Percentiles rank a stretch among this genome's conserved stretches.
phyloP scores from a whole-genome alignment of 30 jellyfish, hydroid and myxozoan species.

The Hydractinia symbiolongicarpus region DNA sequence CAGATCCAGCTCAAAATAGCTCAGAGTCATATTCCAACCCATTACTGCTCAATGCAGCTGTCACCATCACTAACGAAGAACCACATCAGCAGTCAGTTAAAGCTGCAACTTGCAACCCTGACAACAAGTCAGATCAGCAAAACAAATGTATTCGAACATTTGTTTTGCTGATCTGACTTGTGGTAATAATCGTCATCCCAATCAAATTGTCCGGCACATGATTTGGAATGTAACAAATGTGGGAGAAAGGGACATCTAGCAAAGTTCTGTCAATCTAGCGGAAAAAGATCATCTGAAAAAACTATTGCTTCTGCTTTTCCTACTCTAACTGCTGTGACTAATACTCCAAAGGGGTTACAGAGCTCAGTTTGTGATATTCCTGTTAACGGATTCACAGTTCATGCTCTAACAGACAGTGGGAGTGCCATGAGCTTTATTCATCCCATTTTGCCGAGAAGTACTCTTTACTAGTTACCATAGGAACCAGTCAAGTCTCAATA shows the following conservation, averaged over 20 bases:
- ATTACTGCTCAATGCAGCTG: background rate
- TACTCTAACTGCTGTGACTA: background rate
- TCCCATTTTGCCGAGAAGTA: background rate
- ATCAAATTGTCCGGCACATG: constrained; percentile 20
- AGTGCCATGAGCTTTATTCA: background rate
- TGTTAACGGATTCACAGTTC: background rate
- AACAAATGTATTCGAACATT: no score
- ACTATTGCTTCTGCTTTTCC: no score
- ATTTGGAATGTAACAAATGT: constrained; percentile 34
- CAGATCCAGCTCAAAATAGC: constrained; percentile 46
- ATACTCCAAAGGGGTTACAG: background rate
- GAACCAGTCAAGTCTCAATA: background rate
- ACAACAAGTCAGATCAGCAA: background rate
- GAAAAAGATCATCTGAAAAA: no score
- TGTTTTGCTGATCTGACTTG: no score
- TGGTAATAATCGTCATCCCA: constrained; percentile 21
- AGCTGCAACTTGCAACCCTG: background rate
- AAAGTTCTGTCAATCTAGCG: no score
- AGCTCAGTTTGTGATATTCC: background rate
- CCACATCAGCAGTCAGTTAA: background rate
- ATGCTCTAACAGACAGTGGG: background rate
- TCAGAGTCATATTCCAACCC: constrained; percentile 26
- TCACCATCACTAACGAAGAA: background rate
- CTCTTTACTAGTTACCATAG: background rate
- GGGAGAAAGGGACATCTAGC: constrained; percentile 22